phyloP scores from a whole-genome alignment of 2,888 invertebrate genomes.

The Diaphora mendica region DNA sequence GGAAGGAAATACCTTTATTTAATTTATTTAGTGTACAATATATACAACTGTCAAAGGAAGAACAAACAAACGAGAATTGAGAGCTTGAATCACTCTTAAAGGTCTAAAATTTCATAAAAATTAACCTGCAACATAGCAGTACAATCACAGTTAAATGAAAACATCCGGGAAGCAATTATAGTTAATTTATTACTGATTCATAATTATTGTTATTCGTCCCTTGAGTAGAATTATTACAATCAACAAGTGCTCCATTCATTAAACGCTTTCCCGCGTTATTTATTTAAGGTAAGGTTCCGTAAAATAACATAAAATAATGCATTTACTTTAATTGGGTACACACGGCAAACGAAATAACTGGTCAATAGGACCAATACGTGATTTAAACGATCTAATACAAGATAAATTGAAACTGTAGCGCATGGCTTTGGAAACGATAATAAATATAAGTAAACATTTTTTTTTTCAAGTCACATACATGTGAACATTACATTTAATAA shows the following conservation, averaged over 20 bases:
- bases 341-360: too few relatives aligned
- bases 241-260: conserved; percentile 45
- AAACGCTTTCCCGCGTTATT: conserved; percentile 24
- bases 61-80: not conserved
- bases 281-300: conserved; percentile 5
- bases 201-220: conserved; percentile 40
- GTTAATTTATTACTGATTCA: conserved; percentile 45
- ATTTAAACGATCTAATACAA: too few relatives aligned
- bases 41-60: too few relatives aligned
- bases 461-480: too few relatives aligned
- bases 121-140: not conserved
- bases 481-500: too few relatives aligned
- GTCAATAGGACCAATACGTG: too few relatives aligned
- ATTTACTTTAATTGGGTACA: not conserved
- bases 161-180: conserved; percentile 45
- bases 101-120: not conserved
- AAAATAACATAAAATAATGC: not conserved
- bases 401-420: too few relatives aligned
- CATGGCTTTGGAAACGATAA: too few relatives aligned
- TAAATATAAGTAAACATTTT: too few relatives aligned
- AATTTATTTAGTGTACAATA: too few relatives aligned
- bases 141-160: conserved; percentile 32
- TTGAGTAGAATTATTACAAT: conserved; percentile 44
- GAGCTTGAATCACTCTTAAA: not conserved
- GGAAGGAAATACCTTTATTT: not conserved